Conservation (phyloP, 2,888 invertebrate genomes). For the Micoletzkya japonica region DNA sequence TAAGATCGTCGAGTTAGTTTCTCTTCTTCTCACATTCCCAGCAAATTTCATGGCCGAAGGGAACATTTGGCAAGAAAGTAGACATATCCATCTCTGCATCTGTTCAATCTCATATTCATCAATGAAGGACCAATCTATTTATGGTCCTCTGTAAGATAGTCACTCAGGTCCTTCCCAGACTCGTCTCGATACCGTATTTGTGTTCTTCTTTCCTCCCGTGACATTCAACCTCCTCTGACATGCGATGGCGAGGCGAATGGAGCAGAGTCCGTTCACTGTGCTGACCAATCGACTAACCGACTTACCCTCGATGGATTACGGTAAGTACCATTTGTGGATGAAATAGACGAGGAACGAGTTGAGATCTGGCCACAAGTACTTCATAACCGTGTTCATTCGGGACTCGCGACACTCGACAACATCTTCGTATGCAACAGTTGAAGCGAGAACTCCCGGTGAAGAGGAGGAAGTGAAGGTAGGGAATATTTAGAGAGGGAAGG, state of each 20-base stretch:
- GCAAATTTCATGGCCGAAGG: not conserved
- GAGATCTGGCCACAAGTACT: constrained; percentile 37
- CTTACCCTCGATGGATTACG: constrained; percentile 38
- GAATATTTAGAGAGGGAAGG: constrained; percentile 16
- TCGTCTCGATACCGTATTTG: constrained; percentile 45
- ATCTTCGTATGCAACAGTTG: constrained; percentile 39
- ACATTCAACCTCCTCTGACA: not conserved
- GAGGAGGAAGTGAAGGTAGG: constrained; percentile 27
- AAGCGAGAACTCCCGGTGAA: constrained; percentile 33
- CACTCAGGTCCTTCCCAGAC: constrained; percentile 21
- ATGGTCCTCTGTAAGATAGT: not conserved
- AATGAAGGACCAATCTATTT: not conserved
- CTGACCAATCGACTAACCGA: constrained; percentile 41
- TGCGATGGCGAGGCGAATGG: constrained; percentile 39
- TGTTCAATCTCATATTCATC: too few relatives aligned
- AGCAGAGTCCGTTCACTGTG: constrained; percentile 51
- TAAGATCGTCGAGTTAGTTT: not conserved
- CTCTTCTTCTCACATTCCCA: not conserved
- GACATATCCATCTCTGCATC: not conserved
- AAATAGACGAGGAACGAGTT: not conserved
- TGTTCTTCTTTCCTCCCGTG: not conserved
- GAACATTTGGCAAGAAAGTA: not conserved
- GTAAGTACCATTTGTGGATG: too few relatives aligned
- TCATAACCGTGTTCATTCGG: constrained; percentile 45
- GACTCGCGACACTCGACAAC: constrained; percentile 43